Evolutionary conservation across 2,113 vertebrate genomes (phyloP).

Genomic region (Rhineura floridana): DNA sequence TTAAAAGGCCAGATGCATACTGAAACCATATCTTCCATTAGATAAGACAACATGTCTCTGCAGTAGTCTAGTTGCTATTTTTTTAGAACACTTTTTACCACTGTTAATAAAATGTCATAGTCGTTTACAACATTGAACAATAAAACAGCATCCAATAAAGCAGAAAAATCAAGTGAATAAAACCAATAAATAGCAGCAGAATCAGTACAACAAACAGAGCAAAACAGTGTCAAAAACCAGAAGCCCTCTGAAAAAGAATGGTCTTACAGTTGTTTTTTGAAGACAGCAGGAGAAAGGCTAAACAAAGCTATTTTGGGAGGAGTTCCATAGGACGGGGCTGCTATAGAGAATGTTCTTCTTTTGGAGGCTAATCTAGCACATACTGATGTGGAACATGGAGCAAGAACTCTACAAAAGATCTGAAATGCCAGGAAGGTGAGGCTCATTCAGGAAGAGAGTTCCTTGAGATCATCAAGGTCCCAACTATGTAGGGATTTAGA

Average conservation of each 20-base stretch:
- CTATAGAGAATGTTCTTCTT: neutral
- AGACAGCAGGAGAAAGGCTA: too few species aligned
- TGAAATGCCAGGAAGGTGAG: neutral
- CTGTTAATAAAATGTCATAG: neutral
- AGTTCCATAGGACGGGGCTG: neutral
- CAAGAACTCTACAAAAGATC: neutral
- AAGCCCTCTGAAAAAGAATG: neutral
- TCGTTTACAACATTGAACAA: neutral
- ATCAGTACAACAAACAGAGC: neutral
- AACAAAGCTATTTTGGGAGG: neutral
- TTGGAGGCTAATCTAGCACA: neutral
- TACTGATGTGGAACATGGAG: neutral
- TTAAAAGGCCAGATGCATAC: neutral
- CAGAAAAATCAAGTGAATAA: neutral
- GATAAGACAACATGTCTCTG: neutral
- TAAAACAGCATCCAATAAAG: neutral
- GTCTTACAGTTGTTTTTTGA: neutral
- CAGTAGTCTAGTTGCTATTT: neutral
- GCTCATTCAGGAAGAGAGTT: neutral
- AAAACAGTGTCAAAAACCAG: neutral
- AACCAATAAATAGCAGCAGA: neutral
- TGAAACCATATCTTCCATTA: neutral
- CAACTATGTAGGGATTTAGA: too few species aligned
- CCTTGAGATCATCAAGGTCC: neutral
- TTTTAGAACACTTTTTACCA: neutral